A percentile compares a stretch with the other conserved stretches of the same genome.
Evolutionary conservation across 1,140 invertebrate species (phyloP).

Genomic region (Oscheius sp.): DNA sequence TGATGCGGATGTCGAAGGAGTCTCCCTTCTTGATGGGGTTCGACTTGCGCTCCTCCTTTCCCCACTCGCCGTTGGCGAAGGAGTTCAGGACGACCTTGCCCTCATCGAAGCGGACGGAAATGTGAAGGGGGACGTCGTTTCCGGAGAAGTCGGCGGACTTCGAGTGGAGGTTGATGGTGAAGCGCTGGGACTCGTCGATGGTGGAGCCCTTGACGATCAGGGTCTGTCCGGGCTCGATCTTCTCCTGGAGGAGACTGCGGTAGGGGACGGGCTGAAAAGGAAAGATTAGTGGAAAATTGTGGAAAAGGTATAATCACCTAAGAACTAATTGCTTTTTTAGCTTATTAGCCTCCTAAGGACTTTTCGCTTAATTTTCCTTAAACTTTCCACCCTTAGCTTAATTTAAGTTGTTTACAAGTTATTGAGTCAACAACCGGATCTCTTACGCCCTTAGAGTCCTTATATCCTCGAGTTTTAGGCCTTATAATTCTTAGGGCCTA

Average conservation of each 20-base stretch:
- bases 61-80: conserved; percentile 57
- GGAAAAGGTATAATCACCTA: too few species aligned
- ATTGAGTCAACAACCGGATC: too few species aligned
- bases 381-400: too few species aligned
- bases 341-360: too few species aligned
- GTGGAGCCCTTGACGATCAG: conserved; percentile 58
- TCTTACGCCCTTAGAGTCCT: too few species aligned
- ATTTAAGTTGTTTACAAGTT: too few species aligned
- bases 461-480: too few species aligned
- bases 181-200: conserved; percentile 53
- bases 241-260: conserved; percentile 53
- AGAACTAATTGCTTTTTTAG: too few species aligned
- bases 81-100: conserved; percentile 55
- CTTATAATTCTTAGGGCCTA: too few species aligned
- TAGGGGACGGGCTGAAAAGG: conserved; percentile 53
- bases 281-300: too few species aligned
- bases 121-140: conserved; percentile 58
- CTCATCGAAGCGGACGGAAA: conserved; percentile 58
- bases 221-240: conserved; percentile 58
- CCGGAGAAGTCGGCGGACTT: conserved; percentile 51
- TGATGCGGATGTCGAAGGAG: conserved; percentile 57
- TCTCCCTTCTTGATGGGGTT: conserved; percentile 57
- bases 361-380: too few species aligned
- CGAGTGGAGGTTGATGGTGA: conserved; percentile 55
- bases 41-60: conserved; percentile 59